These are phyloP conservation scores for Corythucha ciliata DNA, from an alignment of 2,888 invertebrate species.

Conservation along the genomic window DNA sequence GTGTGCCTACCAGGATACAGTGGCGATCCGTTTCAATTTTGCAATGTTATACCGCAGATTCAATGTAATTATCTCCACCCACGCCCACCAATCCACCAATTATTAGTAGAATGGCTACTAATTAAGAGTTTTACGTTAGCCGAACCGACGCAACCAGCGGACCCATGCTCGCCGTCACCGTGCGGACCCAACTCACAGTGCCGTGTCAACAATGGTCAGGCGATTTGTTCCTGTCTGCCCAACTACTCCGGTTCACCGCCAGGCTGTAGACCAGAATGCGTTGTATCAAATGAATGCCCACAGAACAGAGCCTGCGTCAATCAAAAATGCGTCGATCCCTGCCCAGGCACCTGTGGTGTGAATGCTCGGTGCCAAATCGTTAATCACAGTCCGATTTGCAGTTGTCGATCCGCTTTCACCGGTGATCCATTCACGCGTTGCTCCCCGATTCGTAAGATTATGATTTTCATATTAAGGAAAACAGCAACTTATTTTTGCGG, in stretches of 20 bases:
- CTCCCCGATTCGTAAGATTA: slow-evolving; percentile 36
- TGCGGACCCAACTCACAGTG: slow-evolving; percentile 41
- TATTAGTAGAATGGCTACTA: slow-evolving; percentile 4
- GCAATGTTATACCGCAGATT: slow-evolving; percentile 46
- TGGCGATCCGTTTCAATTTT: slow-evolving; percentile 58
- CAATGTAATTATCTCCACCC: too few relatives aligned
- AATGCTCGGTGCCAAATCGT: slow-evolving; percentile 42
- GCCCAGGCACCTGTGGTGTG: slow-evolving; percentile 40
- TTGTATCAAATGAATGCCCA: slow-evolving; percentile 40
- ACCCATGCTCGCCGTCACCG: slow-evolving; percentile 55
- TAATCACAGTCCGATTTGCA: slow-evolving; percentile 43
- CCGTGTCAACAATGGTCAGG: slow-evolving; percentile 39
- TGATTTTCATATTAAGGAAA: slow-evolving; percentile 9
- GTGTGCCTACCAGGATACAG: slow-evolving; percentile 52
- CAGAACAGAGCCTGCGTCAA: slow-evolving; percentile 41
- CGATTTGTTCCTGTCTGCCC: slow-evolving; percentile 38
- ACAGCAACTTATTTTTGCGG: slow-evolving; percentile 33
- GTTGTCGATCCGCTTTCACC: slow-evolving; percentile 41
- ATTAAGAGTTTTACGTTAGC: slow-evolving; percentile 33
- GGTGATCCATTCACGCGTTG: slow-evolving; percentile 42
- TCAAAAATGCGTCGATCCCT: slow-evolving; percentile 41
- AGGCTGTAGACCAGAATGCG: slow-evolving; percentile 39
- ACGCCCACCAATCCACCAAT: slow-evolving; percentile 30
- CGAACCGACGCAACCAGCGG: slow-evolving; percentile 42
- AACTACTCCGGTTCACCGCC: slow-evolving; percentile 42